Base-by-base conservation (phyloP, 1,140 invertebrate species). In the Vanessa atalanta region DNA sequence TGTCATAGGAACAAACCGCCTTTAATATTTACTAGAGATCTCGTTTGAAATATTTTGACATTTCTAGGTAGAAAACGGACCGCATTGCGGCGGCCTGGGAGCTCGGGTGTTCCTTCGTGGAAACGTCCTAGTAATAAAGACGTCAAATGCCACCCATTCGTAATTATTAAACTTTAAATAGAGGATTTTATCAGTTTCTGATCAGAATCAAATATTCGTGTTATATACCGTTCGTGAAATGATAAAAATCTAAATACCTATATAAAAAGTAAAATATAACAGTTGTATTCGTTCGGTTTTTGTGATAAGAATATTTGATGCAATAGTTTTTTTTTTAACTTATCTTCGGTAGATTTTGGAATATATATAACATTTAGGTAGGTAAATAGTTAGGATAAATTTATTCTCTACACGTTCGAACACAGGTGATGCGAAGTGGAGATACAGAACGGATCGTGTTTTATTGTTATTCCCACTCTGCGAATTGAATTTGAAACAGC, bases 401-500 rank as follows among this genome's bases (percentile, higher is more conserved):
- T 65, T 65, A 88, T 90, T 86, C 89, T 66, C 68, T 77, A 70
- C 89, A 87, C 88, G 88, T 88, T 73, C 55, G 79, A 77, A 70
- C 83, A 78, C 90, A 92, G 88, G 90, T 92, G 89, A 83, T 89
- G 74, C 80, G 77, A 72, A 75, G 80, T 79, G 70, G 69, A 88
- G 86, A 88, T 86, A 90, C 83, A 83, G 80, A 81, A 79, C 79
- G 83, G 77, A 78, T 82, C 82, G 77, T 79, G 78, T 90, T 91
- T 91, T 91, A 91, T 91, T 91, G 88, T 90, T 91, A 86, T 86
- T 83, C 82, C 88, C 90, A 92, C 90, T 91, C 81, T 85, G 84
- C 85, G 90, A 90, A 92, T 92, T 92, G 89, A 92, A 92, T 92
- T 92, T 90, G 83, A 91, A 91, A 90, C 83, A 88, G 86, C 80